Conservation (phyloP, 2,113 vertebrate genomes). For the Oncorhynchus nerka region DNA sequence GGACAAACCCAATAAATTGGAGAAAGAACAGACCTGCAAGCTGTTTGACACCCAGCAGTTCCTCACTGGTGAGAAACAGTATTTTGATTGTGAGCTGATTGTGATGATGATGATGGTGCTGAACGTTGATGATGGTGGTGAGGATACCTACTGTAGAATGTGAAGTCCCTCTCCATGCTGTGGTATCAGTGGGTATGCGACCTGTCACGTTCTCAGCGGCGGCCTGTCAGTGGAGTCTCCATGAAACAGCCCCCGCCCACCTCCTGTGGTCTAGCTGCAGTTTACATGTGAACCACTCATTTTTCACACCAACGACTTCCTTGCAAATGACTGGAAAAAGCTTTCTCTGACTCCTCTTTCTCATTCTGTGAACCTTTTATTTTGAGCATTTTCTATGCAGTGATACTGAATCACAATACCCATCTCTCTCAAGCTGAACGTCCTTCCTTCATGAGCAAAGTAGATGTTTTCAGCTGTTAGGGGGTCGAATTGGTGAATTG, state of each 20-base stretch:
- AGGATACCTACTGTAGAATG: background rate
- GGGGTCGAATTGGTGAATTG: too few relatives aligned
- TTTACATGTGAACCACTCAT: background rate
- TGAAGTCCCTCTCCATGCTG: background rate
- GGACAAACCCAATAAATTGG: conserved; percentile 94
- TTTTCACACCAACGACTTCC: background rate
- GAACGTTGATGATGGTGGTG: background rate
- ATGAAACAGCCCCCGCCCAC: conserved; percentile 50
- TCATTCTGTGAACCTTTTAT: background rate
- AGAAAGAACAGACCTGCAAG: conserved; percentile 91
- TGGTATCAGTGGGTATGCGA: background rate
- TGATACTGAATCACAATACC: too few relatives aligned
- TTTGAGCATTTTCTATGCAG: background rate
- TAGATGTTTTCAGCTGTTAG: too few relatives aligned
- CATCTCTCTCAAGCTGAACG: too few relatives aligned
- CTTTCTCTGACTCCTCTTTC: background rate
- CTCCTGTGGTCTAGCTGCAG: conserved; percentile 44
- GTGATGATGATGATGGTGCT: background rate
- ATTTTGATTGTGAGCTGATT: background rate
- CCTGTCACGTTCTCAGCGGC: conserved; percentile 30
- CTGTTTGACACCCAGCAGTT: conserved; percentile 96
- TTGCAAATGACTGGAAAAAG: background rate
- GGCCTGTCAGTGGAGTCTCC: conserved; percentile 37
- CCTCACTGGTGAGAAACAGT: conserved; percentile 80
- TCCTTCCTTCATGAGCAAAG: too few relatives aligned